Percentiles rank a stretch among this genome's conserved stretches.
phyloP scores from a whole-genome alignment of 2,113 vertebrate genomes.

The Probosciger aterrimus region DNA sequence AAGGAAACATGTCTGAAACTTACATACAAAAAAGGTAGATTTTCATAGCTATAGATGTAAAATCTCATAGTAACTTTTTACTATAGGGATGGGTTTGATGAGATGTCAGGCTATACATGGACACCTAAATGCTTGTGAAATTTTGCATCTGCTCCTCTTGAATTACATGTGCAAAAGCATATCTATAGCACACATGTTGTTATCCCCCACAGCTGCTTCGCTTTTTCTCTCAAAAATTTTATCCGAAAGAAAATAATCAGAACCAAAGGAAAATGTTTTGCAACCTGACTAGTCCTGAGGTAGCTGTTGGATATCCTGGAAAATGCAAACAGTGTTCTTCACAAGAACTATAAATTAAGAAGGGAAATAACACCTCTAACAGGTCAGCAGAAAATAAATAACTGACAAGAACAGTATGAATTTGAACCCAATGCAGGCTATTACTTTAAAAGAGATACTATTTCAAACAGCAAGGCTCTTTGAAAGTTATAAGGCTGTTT shows the following conservation, averaged over 20 bases:
- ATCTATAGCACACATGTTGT: background rate
- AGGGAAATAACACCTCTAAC: background rate
- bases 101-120: background rate
- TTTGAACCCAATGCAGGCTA: background rate
- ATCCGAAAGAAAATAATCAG: background rate
- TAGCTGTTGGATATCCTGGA: background rate
- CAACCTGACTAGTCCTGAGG: background rate
- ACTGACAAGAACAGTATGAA: background rate
- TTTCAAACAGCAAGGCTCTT: background rate
- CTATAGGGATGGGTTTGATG: background rate
- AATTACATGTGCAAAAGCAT: background rate
- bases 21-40: background rate
- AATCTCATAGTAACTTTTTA: background rate
- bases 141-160: background rate
- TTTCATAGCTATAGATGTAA: background rate
- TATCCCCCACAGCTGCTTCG: background rate
- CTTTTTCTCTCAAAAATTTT: background rate
- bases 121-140: background rate
- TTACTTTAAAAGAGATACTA: background rate
- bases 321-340: background rate
- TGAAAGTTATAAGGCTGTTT: background rate
- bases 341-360: background rate
- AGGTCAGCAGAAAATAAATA: background rate
- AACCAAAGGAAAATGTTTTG: background rate
- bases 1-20: background rate